These are phyloP conservation scores for Leiothrix lutea DNA, from an alignment of 2,113 vertebrate species.

Conservation along the genomic window DNA sequence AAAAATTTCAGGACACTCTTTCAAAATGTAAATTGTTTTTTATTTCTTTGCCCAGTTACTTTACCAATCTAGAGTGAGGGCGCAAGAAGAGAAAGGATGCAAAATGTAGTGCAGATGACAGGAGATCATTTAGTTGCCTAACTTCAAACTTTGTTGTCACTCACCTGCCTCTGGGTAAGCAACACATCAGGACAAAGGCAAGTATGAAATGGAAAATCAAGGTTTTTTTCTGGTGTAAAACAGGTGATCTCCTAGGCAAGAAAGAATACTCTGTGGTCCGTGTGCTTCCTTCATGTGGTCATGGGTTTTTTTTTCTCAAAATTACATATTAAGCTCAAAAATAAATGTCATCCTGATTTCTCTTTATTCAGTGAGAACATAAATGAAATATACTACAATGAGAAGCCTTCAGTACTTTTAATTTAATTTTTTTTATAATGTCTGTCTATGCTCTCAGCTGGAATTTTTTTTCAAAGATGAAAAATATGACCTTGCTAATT, in stretches of 20 bases:
- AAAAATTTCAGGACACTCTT: not conserved
- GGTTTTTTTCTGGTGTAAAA: not conserved
- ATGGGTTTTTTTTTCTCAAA: not conserved
- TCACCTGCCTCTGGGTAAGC: not conserved
- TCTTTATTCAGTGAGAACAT: not conserved
- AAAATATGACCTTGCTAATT: not conserved
- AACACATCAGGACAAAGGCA: not conserved
- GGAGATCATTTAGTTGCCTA: not conserved
- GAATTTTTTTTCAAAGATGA: not conserved
- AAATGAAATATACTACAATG: not conserved
- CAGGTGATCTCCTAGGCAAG: not conserved
- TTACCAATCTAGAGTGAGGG: not conserved
- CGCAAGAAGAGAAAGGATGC: not conserved
- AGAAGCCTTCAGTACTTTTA: not conserved
- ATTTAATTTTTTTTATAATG: not conserved
- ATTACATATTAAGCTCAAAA: not conserved
- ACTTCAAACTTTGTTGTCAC: not conserved
- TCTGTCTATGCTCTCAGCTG: not conserved
- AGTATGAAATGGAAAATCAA: not conserved
- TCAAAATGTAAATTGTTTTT: not conserved
- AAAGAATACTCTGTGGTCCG: not conserved
- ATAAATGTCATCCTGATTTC: not conserved
- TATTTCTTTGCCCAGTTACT: not conserved
- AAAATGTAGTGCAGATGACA: not conserved
- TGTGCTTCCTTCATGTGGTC: not conserved